These are phyloP conservation scores for Eulemur mongoz DNA, from an alignment of 2,797 vertebrate species.

Conservation along the genomic window DNA sequence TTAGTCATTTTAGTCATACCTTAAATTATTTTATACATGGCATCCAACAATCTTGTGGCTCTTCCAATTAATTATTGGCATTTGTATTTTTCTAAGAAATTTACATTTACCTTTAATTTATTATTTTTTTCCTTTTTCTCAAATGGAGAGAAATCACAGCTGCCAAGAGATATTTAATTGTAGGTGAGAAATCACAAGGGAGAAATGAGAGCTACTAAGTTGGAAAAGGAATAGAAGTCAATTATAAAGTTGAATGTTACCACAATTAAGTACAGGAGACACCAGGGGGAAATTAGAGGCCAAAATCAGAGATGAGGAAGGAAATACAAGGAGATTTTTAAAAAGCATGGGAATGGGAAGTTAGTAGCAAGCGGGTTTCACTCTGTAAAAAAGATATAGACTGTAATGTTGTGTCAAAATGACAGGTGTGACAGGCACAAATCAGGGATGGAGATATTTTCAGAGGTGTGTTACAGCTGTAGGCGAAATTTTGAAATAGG, in stretches of 20 bases:
- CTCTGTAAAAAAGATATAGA: not conserved
- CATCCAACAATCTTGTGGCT: not conserved
- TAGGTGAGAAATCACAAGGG: not conserved
- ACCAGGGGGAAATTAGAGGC: not conserved
- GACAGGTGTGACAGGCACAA: slow-evolving; percentile 47
- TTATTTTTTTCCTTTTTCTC: not conserved
- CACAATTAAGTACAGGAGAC: not conserved
- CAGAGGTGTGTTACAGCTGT: not conserved
- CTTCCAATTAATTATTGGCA: not conserved
- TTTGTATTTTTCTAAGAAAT: not conserved
- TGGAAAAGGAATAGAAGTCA: not conserved
- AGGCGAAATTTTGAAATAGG: slow-evolving; percentile 38
- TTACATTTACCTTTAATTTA: not conserved
- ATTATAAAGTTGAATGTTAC: not conserved
- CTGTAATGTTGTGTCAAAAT: slow-evolving; percentile 20
- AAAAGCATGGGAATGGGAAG: not conserved
- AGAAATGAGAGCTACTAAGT: not conserved
- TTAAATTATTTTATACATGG: not conserved
- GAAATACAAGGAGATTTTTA: not conserved
- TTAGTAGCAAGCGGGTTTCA: slow-evolving; percentile 9
- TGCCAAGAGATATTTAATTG: not conserved
- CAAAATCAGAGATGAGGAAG: not conserved
- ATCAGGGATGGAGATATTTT: slow-evolving; percentile 30
- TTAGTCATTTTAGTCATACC: not conserved
- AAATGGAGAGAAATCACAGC: not conserved